Base-by-base conservation (phyloP, 2,113 vertebrate genomes). In the Engraulis encrasicolus region DNA sequence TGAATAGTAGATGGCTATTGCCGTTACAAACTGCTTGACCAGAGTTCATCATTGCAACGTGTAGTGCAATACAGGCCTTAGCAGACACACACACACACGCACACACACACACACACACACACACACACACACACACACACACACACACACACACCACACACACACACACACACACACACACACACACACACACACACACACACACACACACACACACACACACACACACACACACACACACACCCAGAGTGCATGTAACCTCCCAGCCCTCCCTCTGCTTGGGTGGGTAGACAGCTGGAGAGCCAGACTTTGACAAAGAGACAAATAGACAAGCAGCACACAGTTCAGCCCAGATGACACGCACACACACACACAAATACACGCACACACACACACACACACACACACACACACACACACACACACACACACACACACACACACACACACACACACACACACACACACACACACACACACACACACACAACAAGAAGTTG, bases 341-440 rank as follows among this genome's bases (percentile, higher is more conserved):
- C 58, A 31, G n/a, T 66, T 6, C 58, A 66, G 23, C 23, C 23
- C 6, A 20, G 20, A 19, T 58, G 54, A 50, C 49, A 88, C 81
- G 1, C 86, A 82, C 54, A 87, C 82, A 37, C 71, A 84, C 84
- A 82, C 85, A 54, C 49, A 71, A 3, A 1, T 80, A 79, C 40
- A 40, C 15, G n/a, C 18, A 14, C 40, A 38, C 19, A 19, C 20
- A 37, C 40, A 50, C 49, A 50, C 11, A 11, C 49, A 0, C 49
- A 50, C 49, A 6, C 2, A 2, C 49, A 50, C 49, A 78, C 36
- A 50, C 49, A 50, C 49, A 50, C 49, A 50, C 49, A 50, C 49
- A 50, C 49, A 50, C 49, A 50, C 49, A 50, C 49, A n/a, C 50
- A 52, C 50, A 52, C 50, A 52, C 50, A 52, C 50, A 52, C 50